Evolutionary conservation across 2,797 vertebrate species (phyloP).

Genomic region (Pseudochaenichthys georgianus): DNA sequence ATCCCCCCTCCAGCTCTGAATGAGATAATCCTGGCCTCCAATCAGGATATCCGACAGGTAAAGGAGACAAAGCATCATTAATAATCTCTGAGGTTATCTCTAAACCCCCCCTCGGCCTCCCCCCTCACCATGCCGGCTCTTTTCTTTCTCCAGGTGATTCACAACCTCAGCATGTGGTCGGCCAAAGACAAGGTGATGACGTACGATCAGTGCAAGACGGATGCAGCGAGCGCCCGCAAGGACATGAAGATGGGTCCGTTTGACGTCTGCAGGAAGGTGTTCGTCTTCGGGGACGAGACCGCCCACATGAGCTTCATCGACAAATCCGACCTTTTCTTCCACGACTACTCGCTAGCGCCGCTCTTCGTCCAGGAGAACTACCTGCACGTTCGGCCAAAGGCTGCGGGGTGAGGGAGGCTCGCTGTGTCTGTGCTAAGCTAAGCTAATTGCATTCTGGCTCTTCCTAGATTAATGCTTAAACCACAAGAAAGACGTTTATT

Average conservation of each 20-base stretch:
- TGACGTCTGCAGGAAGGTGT: slow-evolving; percentile 96
- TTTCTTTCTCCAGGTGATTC: slow-evolving; percentile 88
- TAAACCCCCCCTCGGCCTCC: background rate
- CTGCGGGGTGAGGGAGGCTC: slow-evolving; percentile 89
- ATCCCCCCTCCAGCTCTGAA: slow-evolving; percentile 96
- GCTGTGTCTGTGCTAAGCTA: no score
- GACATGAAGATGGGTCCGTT: slow-evolving; percentile 96
- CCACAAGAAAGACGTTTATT: rapidly evolving
- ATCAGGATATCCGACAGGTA: slow-evolving; percentile 98
- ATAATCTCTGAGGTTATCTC: background rate
- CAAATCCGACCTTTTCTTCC: slow-evolving; percentile 97
- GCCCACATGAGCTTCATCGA: slow-evolving; percentile 94
- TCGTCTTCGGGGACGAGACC: slow-evolving; percentile 88
- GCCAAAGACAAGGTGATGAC: slow-evolving; percentile 92
- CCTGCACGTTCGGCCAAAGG: slow-evolving; percentile 90
- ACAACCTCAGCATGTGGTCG: slow-evolving; percentile 98
- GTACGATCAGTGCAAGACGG: slow-evolving; percentile 92
- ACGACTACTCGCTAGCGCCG: slow-evolving; percentile 96
- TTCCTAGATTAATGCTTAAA: background rate
- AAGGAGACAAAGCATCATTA: background rate
- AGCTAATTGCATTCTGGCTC: background rate
- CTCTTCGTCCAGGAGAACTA: slow-evolving; percentile 99
- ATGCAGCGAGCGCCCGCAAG: slow-evolving; percentile 91
- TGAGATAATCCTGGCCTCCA: slow-evolving; percentile 96
- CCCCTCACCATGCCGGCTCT: background rate